A percentile compares a stretch with the other conserved stretches of the same genome.
phyloP scores from a whole-genome alignment of 35 echinoderm and acorn worm genomes.

The Acanthaster planci region DNA sequence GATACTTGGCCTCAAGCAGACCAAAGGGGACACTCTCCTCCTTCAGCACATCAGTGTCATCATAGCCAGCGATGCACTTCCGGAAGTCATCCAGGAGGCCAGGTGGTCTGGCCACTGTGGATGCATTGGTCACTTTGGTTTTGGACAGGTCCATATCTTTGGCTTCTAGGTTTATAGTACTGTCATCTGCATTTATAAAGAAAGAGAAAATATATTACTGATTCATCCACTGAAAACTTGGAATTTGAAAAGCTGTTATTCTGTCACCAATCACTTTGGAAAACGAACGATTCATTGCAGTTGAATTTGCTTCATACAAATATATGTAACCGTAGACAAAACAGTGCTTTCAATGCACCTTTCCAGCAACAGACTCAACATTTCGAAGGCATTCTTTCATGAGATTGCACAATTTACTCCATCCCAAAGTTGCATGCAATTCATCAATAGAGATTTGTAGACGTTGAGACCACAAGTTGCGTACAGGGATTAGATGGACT shows the following conservation, averaged over 20 bases:
- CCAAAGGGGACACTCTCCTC: not conserved
- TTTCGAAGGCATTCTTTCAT: no score
- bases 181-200: slow-evolving; percentile 19
- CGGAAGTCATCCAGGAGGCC: slow-evolving; percentile 91
- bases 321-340: no score
- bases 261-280: no score
- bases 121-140: slow-evolving; percentile 9
- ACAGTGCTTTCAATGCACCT: no score
- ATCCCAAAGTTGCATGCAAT: no score
- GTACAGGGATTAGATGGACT: no score
- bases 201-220: not conserved
- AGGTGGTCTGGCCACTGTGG: slow-evolving; percentile 42
- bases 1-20: slow-evolving; percentile 17
- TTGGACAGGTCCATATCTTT: slow-evolving; percentile 32
- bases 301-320: no score
- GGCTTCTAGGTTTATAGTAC: slow-evolving; percentile 6
- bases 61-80: slow-evolving; percentile 92
- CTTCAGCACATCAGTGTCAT: slow-evolving; percentile 35
- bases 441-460: no score
- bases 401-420: no score
- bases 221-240: not conserved
- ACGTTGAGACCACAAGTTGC: no score
- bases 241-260: not conserved
- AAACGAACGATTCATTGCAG: no score
- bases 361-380: no score